Base-by-base conservation (phyloP, 2,113 vertebrate genomes). In the Dipodomys ordii region DNA sequence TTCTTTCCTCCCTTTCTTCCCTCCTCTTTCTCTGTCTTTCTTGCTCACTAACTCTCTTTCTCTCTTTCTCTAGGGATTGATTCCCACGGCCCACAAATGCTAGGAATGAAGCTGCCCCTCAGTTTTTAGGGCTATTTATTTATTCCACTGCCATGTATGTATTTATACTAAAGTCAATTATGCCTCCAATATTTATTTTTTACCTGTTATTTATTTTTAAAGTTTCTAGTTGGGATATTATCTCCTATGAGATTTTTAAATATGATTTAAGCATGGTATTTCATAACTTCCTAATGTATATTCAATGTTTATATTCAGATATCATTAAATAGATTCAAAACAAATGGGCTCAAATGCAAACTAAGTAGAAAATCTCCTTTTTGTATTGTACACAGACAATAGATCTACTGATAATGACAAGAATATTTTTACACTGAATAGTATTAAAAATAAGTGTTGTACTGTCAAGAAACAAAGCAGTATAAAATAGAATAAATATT, bases 111-210 rank as follows among this genome's bases (percentile, higher is more conserved):
- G 20, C 30, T 49, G 3, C 8, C 35, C 12, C 6, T 25, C 30
- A 20, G 1, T 7, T 18, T 35, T 72, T 78, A 62, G 62, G 10
- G 0, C 7, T 82, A 32, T 20, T 88, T 64, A 7, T 27, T 77
- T 72, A 60, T 44, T 6, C 2, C 88, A 91, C 73, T 49, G 12
- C 12, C 49, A 49, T 49, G 10, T 49, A 49, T 39, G 4, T 39
- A 39, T 39, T 39, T 39, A 39, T 39, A 39, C 39, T 39, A 39
- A 39, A 65, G 7, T 32, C 9, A 94, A 67, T 79, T 81, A 74
- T 73, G 90, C 71, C 11, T 87, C 71, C 6, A 57, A 53, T 64
- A 20, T 78, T 81, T 92, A 71, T 62, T 81, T 92, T 64, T 79
- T 8, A 44, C 10, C 79, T 49, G 30, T 5, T 30, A 2, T 65